Percentiles rank a stretch among this genome's conserved stretches.
Conservation (phyloP, 2,888 invertebrate genomes). For the Ornithoptera alexandrae region DNA sequence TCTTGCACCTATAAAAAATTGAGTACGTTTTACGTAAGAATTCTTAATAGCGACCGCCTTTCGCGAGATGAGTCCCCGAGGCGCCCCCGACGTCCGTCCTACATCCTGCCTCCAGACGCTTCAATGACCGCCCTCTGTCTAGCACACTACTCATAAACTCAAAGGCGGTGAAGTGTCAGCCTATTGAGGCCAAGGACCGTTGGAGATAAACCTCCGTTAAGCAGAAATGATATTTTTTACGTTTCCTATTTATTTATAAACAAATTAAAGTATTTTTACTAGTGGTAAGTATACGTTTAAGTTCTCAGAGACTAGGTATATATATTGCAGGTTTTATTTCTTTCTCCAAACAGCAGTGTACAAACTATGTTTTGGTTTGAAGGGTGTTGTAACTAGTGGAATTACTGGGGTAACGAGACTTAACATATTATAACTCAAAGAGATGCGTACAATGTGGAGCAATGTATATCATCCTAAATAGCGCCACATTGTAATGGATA, state of each 20-base stretch:
- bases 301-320: background rate
- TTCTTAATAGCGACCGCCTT: slow-evolving; percentile 41
- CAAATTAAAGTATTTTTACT: background rate
- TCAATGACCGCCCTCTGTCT: slow-evolving; percentile 31
- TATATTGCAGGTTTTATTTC: no score
- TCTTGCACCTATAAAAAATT: background rate
- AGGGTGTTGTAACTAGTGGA: no score
- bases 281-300: background rate
- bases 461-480: no score
- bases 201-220: slow-evolving; percentile 3
- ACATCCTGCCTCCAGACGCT: slow-evolving; percentile 34
- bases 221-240: slow-evolving; percentile 4
- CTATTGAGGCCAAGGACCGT: slow-evolving; percentile 24
- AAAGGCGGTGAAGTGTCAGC: slow-evolving; percentile 16
- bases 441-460: no score
- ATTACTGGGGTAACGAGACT: no score
- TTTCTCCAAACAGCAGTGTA: no score
- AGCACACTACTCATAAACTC: slow-evolving; percentile 11
- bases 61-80: slow-evolving; percentile 52
- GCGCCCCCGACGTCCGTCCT: slow-evolving; percentile 39
- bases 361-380: no score
- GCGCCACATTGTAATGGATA: no score
- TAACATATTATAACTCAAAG: no score
- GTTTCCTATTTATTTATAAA: background rate
- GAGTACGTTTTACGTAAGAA: slow-evolving; percentile 3